Evolutionary conservation across 2,797 vertebrate species (phyloP).

Genomic region (Thaleichthys pacificus): DNA sequence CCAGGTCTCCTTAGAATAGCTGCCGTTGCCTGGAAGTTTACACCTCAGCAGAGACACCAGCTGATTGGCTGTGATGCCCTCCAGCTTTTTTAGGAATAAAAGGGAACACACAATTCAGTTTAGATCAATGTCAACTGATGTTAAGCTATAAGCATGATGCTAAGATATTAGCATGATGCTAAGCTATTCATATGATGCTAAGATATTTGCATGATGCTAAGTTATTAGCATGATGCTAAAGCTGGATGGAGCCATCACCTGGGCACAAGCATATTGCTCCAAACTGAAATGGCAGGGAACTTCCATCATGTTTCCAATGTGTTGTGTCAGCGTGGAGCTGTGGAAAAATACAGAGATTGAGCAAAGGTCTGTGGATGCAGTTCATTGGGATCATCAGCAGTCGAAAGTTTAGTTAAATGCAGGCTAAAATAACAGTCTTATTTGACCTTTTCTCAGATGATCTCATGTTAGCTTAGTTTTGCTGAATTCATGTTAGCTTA

Average conservation of each 20-base stretch:
- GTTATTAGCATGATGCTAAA: background rate
- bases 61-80: constrained; percentile 60
- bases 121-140: too few relatives aligned
- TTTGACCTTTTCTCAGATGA: too few relatives aligned
- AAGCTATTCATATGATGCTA: too few relatives aligned
- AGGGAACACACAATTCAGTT: background rate
- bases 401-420: background rate
- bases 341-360: background rate
- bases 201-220: too few relatives aligned
- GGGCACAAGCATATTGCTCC: constrained; percentile 65
- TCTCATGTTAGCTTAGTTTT: too few relatives aligned
- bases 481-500: background rate
- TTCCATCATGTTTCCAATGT: background rate
- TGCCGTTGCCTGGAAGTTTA: constrained; percentile 56
- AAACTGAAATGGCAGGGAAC: constrained; percentile 55
- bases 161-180: background rate
- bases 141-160: too few relatives aligned
- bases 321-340: constrained; percentile 54
- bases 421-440: background rate
- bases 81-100: constrained; percentile 43
- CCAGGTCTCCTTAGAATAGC: constrained; percentile 60
- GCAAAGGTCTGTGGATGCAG: background rate
- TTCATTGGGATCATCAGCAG: background rate
- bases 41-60: constrained; percentile 67
- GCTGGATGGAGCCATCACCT: constrained; percentile 47